Base-by-base conservation (phyloP, 2,797 vertebrate genomes). In the Pipistrellus pygmaeus region DNA sequence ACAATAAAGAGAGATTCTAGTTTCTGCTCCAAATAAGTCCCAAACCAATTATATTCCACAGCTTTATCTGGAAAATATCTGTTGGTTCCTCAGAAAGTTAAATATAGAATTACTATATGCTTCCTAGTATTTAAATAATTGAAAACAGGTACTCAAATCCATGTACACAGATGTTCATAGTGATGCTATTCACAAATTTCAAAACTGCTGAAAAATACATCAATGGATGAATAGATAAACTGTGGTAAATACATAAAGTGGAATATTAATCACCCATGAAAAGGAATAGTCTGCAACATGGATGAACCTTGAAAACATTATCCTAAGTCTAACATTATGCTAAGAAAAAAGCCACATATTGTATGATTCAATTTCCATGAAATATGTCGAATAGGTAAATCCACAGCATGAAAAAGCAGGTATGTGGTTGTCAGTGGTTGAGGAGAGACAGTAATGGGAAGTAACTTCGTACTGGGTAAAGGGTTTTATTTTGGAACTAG, bases 21-120 rank as follows among this genome's bases (percentile, higher is more conserved):
- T 18, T 13, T 48, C 88, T 57, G 71, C 51, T 55, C 53, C 48
- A 91, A n/a, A 3, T 30, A 85, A 81, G 18, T 66, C 91, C 71
- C 80, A 62, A 38, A 57, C 90, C 84, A 88, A 62, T 38, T 51
- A 69, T 1, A 85, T 44, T 94, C 46, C 85, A 62, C 87, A 76
- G 35, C 30, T 87, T 57, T 95, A 89, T 27, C 75, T 62, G 78
- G 46, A 81, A 93, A 82, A 73, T 27, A 93, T 32, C 11, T 27
- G 25, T 62, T 82, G 23, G 41, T 57, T 82, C 44, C 69, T 93
- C 62, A 38, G 66, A 94, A 69, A 96, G 90, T 25, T 77, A 32
- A 1, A 81, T 57, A n/a, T 78, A 82, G 38, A 89, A 32, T 85
- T 35, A 81, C 8, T 44, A 14, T 13, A 51, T 44, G 10, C 32